Percentiles rank a stretch among this genome's conserved stretches.
Conservation (phyloP, 2,797 vertebrate genomes). For the Brachyalestes nurse region DNA sequence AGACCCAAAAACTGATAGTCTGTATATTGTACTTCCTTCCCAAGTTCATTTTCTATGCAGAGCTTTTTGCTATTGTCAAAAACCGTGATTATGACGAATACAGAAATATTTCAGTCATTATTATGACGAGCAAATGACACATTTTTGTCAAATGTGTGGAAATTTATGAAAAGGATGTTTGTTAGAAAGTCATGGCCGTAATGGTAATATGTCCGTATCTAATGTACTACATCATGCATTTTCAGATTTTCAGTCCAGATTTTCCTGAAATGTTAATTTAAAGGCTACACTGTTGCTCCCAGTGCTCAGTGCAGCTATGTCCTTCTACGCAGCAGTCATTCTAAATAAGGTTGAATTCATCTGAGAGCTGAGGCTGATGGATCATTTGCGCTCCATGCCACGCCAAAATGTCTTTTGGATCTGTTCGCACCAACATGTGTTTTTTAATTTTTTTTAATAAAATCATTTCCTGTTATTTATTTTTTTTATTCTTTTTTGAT, state of each 20-base stretch:
- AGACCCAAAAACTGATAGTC: not conserved
- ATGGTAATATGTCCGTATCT: no score
- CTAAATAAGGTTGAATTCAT: slow-evolving; percentile 12
- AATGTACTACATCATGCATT: not conserved
- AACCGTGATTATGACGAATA: not conserved
- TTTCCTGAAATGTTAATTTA: not conserved
- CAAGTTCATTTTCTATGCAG: not conserved
- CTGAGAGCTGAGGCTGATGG: not conserved
- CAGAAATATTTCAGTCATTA: not conserved
- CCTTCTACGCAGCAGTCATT: not conserved
- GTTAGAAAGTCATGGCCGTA: slow-evolving; percentile 1
- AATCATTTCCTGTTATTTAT: slow-evolving; percentile 54
- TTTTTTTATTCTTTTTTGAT: slow-evolving; percentile 44
- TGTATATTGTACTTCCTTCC: not conserved
- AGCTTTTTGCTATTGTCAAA: slow-evolving; percentile 4
- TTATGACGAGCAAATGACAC: not conserved
- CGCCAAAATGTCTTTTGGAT: slow-evolving; percentile 18
- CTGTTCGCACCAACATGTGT: slow-evolving; percentile 32
- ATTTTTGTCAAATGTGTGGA: no score
- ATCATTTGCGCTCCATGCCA: slow-evolving; percentile 8
- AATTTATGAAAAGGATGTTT: not conserved
- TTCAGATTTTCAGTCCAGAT: not conserved
- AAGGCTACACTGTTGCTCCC: not conserved
- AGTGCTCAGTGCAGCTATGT: not conserved
- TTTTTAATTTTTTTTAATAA: slow-evolving; percentile 24